phyloP scores from a whole-genome alignment of 2,113 vertebrate species.

The Menidia beryllina region DNA sequence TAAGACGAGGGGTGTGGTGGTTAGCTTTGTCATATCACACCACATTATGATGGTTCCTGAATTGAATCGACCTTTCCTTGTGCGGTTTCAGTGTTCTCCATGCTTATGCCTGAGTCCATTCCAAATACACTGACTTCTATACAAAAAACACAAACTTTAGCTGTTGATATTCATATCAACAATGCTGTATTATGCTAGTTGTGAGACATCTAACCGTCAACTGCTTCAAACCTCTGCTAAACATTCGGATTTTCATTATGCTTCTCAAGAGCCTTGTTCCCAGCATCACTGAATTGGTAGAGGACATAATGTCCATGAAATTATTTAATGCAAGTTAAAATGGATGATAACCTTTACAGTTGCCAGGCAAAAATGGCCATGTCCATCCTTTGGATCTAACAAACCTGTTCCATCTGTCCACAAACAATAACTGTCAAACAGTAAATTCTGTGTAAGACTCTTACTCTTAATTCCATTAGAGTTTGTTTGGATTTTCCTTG shows the following conservation, averaged over 20 bases:
- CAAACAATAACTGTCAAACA: background rate
- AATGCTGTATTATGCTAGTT: too few relatives aligned
- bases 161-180: background rate
- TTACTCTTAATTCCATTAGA: background rate
- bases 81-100: background rate
- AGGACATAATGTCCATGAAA: background rate
- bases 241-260: background rate
- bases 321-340: slow-evolving; percentile 1
- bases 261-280: background rate
- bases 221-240: background rate
- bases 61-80: too few relatives aligned
- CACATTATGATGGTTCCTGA: too few relatives aligned
- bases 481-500: too few relatives aligned
- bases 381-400: background rate
- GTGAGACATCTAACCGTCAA: background rate
- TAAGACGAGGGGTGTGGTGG: too few relatives aligned
- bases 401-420: background rate
- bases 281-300: background rate
- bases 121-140: background rate
- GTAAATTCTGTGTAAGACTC: too few relatives aligned
- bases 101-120: background rate
- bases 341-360: background rate
- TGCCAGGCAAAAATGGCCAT: background rate
- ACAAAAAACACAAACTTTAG: background rate
- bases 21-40: too few relatives aligned